Base-by-base conservation (phyloP, 2,888 invertebrate genomes). In the Leptinotarsa tumamoca region DNA sequence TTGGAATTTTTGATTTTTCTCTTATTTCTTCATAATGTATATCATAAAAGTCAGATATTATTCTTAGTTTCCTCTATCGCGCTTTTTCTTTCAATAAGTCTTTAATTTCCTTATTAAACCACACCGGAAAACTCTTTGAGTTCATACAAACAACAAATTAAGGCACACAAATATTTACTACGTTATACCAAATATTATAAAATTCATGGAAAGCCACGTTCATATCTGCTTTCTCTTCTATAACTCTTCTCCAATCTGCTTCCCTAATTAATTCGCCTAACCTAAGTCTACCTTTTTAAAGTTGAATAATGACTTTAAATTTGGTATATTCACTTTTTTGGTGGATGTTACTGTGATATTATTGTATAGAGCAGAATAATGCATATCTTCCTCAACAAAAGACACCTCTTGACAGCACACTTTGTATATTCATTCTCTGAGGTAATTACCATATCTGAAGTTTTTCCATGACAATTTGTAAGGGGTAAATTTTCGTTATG, bases 321-420 rank as follows among this genome's bases (percentile, higher is more conserved):
- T 13, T 10, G 15, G 21, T 15, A 23, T 4, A 33, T 66, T 33
- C 23, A 17, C 23, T 33, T 66, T 66, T 66, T 33, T 13, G 23
- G 33, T 63, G 13, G 63, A n/a, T 18, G 67, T 58, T 15, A 72
- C 67, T 18, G 17, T 13, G 54, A 72, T 72, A 18, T 72, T 23
- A 23, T 23, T 23, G 3, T 23, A 23, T 10, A 67, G 33, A 27
- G 67, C 54, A 67, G 72, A 18, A 67, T 66, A 52, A 43, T 72
- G 54, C 52, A 15, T 43, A 21, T 72, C 67, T 56, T 72, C 72
- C 14, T 67, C 54, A 17, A 72, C 72, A 67, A 67, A 72, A 50
- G 72, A 67, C 4, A 21, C 21, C 21, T 21, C 21, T 21, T 21
- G 21, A 21, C 21, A 21, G 1, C 21, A 21, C 21, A 21, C 21